Base-by-base conservation (phyloP, 2,113 vertebrate species). In the Pogona vitticeps region DNA sequence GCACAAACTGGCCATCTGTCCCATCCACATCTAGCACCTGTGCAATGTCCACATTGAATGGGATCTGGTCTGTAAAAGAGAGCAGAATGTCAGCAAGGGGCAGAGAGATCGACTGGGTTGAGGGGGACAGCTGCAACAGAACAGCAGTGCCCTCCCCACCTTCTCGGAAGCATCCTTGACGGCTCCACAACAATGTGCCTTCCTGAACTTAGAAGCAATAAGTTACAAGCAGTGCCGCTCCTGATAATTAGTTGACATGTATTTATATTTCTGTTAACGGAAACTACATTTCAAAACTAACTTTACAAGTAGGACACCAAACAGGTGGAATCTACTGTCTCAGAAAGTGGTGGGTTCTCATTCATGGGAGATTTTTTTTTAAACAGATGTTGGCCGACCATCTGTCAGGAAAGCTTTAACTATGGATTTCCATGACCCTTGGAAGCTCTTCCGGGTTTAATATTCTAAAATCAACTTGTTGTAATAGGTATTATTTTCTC, bases 11-110 rank as follows among this genome's bases (percentile, higher is more conserved):
- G 78, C 95, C 95, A 88, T 96, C 96, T 0, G 84, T 84, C 42
- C 94, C 93, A 79, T 95, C 96, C 13, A 97, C 83, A 70, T 96
- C 97, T 76, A 93, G 96, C 73, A 98, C 87, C 95, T 99, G 98
- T 6, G 94, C 84, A 20, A 99, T 93, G 0, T 96, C 97, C 90
- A 99, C 95, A 0, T 96, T 93, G 80, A 99, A 97, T 0, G 98
- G 98, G 52, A 99, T 96, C 94, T 98, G 98, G 92, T 99, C 98
- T 99, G 94, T 68, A 42, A 76, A 82, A 18, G 77, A 40, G 13
- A 52, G 88, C 46, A 63, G 15, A 82, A 14, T 1, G 46, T 80
- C 90, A 90, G 56, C 83, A 70, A 72, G 2, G 3, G 59, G 59
- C 71, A 58, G 17, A 56, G 78, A 61, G 80, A 40, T 31, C 28